These are phyloP conservation scores for Diplodus puntazzo DNA, from an alignment of 2,797 vertebrate species.

Conservation along the genomic window DNA sequence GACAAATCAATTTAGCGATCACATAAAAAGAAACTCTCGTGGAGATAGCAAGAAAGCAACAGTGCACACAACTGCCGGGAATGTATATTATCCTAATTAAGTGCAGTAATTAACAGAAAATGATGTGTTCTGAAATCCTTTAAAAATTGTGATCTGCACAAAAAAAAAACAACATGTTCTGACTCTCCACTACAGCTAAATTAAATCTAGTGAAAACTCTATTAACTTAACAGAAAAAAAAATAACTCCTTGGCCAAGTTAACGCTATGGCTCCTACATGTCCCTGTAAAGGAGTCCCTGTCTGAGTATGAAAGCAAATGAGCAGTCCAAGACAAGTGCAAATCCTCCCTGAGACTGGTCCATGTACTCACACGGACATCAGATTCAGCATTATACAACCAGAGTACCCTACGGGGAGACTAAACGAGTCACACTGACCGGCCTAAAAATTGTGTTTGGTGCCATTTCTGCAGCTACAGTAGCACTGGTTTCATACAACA, in stretches of 20 bases:
- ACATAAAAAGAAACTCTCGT: not conserved
- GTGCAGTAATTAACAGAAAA: conserved; percentile 2
- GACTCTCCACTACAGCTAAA: conserved; percentile 25
- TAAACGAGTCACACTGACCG: conserved; percentile 63
- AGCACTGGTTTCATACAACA: conserved; percentile 58
- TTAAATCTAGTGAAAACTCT: conserved; percentile 24
- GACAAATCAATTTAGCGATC: not conserved
- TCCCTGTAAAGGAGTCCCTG: conserved; percentile 42
- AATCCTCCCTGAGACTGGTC: conserved; percentile 79
- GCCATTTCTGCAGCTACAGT: conserved; percentile 55
- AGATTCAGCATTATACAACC: conserved; percentile 65
- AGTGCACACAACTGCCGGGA: not conserved
- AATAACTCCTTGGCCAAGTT: conserved; percentile 17
- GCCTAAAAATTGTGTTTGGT: conserved; percentile 65
- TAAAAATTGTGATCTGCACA: not conserved
- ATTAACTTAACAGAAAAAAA: conserved; percentile 25
- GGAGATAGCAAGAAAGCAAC: not conserved
- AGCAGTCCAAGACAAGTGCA: conserved; percentile 76
- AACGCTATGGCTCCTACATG: conserved; percentile 41
- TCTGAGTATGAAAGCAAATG: conserved; percentile 64
- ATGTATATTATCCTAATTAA: conserved; percentile 4
- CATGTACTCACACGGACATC: conserved; percentile 64
- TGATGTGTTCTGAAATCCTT: not conserved
- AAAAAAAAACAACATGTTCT: conserved; percentile 28
- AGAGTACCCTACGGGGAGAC: conserved; percentile 51